These are phyloP conservation scores for Amblyornis subalaris DNA, from an alignment of 2,113 vertebrate genomes.

Conservation along the genomic window DNA sequence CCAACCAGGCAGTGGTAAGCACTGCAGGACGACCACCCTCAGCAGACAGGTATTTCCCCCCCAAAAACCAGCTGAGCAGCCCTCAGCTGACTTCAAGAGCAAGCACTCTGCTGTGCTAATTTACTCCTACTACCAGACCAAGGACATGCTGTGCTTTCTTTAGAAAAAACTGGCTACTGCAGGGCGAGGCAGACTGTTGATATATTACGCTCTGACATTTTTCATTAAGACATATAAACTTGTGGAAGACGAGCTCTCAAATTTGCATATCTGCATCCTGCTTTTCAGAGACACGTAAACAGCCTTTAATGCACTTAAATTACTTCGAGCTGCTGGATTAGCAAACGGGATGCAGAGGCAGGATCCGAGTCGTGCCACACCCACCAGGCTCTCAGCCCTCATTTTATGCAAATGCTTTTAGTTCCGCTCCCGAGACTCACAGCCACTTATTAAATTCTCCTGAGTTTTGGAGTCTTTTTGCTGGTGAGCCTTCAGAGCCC, in stretches of 20 bases:
- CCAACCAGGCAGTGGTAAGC: background rate
- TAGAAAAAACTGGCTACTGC: background rate
- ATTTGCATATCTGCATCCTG: constrained; percentile 1
- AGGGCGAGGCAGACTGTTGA: background rate
- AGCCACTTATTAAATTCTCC: background rate
- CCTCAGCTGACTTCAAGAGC: background rate
- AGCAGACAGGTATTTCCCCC: background rate
- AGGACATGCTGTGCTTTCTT: background rate
- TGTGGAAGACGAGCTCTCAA: background rate
- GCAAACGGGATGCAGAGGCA: background rate
- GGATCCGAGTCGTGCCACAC: background rate
- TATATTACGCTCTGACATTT: background rate
- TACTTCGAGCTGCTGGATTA: background rate
- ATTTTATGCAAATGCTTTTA: background rate
- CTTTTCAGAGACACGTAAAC: background rate
- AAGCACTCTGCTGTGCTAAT: background rate
- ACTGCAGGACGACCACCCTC: background rate
- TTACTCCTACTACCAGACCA: background rate
- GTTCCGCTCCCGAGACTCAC: background rate
- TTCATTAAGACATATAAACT: constrained; percentile 30
- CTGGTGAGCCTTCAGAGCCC: background rate
- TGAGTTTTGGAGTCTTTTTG: background rate
- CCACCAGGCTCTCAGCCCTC: background rate
- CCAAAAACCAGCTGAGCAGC: background rate
- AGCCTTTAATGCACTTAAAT: background rate